These are phyloP conservation scores for Cinara cedri DNA, from an alignment of 2,888 invertebrate genomes.

Conservation along the genomic window DNA sequence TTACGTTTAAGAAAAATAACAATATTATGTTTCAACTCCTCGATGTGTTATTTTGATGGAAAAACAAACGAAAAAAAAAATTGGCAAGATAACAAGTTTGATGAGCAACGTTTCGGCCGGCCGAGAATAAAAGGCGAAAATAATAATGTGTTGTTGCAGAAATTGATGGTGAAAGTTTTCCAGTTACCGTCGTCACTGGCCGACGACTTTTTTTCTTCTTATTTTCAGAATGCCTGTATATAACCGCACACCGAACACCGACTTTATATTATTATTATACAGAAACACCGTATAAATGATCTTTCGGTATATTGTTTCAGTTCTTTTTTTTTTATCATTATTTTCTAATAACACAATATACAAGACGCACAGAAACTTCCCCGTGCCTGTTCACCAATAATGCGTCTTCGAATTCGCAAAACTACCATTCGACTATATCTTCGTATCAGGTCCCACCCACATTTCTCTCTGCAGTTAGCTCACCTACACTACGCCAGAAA, in stretches of 20 bases:
- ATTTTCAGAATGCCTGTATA: too few relatives aligned
- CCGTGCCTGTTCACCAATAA: background rate
- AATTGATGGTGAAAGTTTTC: conserved; percentile 54
- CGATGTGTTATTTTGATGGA: background rate
- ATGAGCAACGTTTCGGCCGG: conserved; percentile 15
- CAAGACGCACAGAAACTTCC: background rate
- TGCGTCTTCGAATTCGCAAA: background rate
- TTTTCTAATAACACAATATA: background rate
- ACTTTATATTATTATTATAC: background rate
- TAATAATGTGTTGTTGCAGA: conserved; percentile 3
- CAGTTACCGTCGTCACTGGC: conserved; percentile 13
- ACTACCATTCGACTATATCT: background rate
- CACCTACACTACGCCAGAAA: background rate
- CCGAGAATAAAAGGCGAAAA: conserved; percentile 28
- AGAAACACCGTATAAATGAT: background rate
- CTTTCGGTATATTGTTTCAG: conserved; percentile 8
- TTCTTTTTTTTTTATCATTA: background rate
- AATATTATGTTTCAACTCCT: background rate
- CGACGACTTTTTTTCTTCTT: background rate
- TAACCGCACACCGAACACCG: too few relatives aligned
- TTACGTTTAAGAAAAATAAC: background rate
- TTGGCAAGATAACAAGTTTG: conserved; percentile 37
- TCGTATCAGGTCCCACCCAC: too few relatives aligned
- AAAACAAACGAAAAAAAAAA: conserved; percentile 11
- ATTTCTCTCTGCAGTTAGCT: too few relatives aligned